These are phyloP conservation scores for Cydia fagiglandana DNA, from an alignment of 1,140 invertebrate species.

Conservation along the genomic window DNA sequence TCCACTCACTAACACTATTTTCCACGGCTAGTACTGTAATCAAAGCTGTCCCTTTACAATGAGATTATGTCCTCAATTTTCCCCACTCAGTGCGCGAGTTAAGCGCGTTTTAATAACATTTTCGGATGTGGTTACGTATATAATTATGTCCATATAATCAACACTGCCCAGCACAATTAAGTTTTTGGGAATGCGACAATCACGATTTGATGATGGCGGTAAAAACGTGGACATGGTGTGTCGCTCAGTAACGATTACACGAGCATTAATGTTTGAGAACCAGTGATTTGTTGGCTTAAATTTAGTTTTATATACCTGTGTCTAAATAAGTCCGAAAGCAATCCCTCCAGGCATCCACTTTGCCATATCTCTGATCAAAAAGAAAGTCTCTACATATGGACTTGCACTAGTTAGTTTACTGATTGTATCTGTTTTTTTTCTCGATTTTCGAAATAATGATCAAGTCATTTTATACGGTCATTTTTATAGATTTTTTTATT, in stretches of 20 bases:
- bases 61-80: constrained; percentile 31
- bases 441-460: too few relatives aligned
- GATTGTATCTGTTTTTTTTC: too few relatives aligned
- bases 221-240: constrained; percentile 61
- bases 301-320: neutral
- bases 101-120: constrained; percentile 78
- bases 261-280: constrained; percentile 24
- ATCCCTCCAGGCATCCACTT: too few relatives aligned
- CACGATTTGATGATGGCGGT: constrained; percentile 72
- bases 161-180: constrained; percentile 74
- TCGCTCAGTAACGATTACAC: constrained; percentile 49
- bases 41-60: constrained; percentile 16
- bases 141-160: constrained; percentile 77
- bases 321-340: neutral
- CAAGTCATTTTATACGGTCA: too few relatives aligned
- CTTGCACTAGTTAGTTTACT: too few relatives aligned
- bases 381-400: too few relatives aligned
- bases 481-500: too few relatives aligned
- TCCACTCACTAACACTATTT: neutral
- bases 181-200: constrained; percentile 75
- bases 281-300: neutral
- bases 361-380: too few relatives aligned
- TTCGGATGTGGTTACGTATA: constrained; percentile 57
- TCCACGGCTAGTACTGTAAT: neutral
- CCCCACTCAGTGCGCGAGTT: constrained; percentile 53